Percentiles rank a stretch among this genome's conserved stretches.
phyloP scores from a whole-genome alignment of 2,797 vertebrate species.

The Catamblyrhynchus diadema region DNA sequence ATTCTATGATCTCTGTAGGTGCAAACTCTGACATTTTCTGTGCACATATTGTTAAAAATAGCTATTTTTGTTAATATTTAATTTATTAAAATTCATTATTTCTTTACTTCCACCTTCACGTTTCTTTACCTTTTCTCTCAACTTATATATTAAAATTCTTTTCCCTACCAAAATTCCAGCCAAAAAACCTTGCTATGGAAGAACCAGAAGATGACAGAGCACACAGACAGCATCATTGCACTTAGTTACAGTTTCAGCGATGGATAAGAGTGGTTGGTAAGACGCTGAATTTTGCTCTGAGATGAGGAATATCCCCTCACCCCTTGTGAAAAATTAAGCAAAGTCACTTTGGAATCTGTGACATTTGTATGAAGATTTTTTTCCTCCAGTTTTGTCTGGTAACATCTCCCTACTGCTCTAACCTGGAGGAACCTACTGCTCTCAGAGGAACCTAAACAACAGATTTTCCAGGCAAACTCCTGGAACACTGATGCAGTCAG shows the following conservation, averaged over 20 bases:
- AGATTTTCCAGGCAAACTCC: not conserved
- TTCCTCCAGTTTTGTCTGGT: not conserved
- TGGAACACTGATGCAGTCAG: not conserved
- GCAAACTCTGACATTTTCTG: not conserved
- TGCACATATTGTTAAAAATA: not conserved
- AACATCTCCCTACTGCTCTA: not conserved
- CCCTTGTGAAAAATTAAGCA: not conserved
- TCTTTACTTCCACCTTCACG: not conserved
- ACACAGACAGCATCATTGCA: accelerated
- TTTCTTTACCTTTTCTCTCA: not conserved
- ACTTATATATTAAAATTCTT: not conserved
- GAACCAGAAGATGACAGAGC: not conserved
- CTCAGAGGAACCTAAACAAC: not conserved
- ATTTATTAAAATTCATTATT: not conserved
- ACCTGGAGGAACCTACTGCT: not conserved
- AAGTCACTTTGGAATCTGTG: not conserved
- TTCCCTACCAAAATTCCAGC: not conserved
- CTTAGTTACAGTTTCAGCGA: not conserved
- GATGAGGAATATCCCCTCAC: not conserved
- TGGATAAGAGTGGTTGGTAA: not conserved
- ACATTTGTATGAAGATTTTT: not conserved
- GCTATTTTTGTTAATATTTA: not conserved
- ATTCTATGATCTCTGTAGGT: not conserved
- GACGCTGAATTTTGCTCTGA: not conserved
- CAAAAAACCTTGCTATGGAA: not conserved